Conservation (phyloP, 2,888 invertebrate genomes). For the Rhimphoctona megacephalus region DNA sequence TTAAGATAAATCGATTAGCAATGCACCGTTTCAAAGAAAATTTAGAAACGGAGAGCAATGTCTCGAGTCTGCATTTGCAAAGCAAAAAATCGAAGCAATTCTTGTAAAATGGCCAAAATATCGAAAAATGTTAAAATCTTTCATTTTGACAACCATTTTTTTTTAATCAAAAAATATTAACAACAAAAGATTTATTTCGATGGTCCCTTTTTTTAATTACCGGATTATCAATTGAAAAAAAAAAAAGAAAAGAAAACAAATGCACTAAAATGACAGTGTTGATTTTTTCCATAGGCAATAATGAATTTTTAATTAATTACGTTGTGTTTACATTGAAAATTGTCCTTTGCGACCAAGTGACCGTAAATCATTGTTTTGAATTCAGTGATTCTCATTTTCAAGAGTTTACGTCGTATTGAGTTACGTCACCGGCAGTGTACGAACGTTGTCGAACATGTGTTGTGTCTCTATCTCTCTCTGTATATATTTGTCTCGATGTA, state of each 20-base stretch:
- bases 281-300: not conserved
- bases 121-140: not conserved
- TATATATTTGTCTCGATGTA: constrained; percentile 18
- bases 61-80: too few relatives aligned
- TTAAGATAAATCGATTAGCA: too few relatives aligned
- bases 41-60: too few relatives aligned
- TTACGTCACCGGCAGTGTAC: constrained; percentile 55
- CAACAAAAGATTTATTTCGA: too few relatives aligned
- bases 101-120: too few relatives aligned
- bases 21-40: too few relatives aligned
- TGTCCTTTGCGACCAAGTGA: not conserved
- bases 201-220: too few relatives aligned
- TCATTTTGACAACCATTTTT: not conserved
- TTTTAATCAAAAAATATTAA: too few relatives aligned
- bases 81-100: too few relatives aligned
- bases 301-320: constrained; percentile 4
- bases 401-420: constrained; percentile 45
- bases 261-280: too few relatives aligned
- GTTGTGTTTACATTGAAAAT: constrained; percentile 44
- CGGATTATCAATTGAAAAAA: too few relatives aligned
- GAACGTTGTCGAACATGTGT: constrained; percentile 43
- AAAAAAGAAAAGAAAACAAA: too few relatives aligned
- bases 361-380: constrained; percentile 9
- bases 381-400: constrained; percentile 57
- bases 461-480: constrained; percentile 18